Base-by-base conservation (phyloP, 1,140 invertebrate genomes). In the Asobara japonica region DNA sequence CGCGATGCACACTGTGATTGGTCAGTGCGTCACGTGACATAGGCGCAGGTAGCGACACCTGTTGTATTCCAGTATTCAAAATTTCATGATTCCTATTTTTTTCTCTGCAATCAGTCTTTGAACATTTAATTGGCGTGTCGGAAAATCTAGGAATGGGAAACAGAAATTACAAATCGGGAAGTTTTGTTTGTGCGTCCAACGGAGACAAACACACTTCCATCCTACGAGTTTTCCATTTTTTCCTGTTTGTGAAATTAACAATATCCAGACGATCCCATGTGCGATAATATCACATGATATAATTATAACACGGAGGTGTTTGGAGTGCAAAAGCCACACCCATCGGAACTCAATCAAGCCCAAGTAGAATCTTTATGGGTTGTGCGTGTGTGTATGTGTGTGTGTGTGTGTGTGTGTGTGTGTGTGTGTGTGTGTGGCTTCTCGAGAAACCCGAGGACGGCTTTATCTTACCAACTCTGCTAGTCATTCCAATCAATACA, bases 401-500 rank as follows among this genome's bases (percentile, higher is more conserved):
- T 62, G 22, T n/a, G 22, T 29, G n/a, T 60, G 25, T 60, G 31
- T 69, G 51, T 36, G 31, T 69, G 7, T 62, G 22, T n/a, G 22
- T 29, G n/a, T 60, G 25, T 60, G 31, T 69, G 51, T 36, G 31
- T 69, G 38, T 31, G 65, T 18, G 68, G 11, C 0, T 18, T 30
- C 22, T 16, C 60, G 66, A 60, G 30, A 25, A 29, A 61, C 18
- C 69, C 56, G 65, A 60, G 51, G 69, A 65, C 36, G 51, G 60
- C 71, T 69, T 77, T 77, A 77, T 75, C 73, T 75, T 30, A 73
- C 69, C 48, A 51, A 66, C n/a, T 16, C 33, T 71, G 18, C 76
- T 41, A 77, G 76, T 77, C 76, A 77, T 75, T 64, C 76, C 75
- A 77, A 77, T 77, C 76, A 77, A 77, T 77, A 77, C n/a, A n/a